Evolutionary conservation across 2,888 invertebrate genomes (phyloP).

Genomic region (Xanthia icteritia): DNA sequence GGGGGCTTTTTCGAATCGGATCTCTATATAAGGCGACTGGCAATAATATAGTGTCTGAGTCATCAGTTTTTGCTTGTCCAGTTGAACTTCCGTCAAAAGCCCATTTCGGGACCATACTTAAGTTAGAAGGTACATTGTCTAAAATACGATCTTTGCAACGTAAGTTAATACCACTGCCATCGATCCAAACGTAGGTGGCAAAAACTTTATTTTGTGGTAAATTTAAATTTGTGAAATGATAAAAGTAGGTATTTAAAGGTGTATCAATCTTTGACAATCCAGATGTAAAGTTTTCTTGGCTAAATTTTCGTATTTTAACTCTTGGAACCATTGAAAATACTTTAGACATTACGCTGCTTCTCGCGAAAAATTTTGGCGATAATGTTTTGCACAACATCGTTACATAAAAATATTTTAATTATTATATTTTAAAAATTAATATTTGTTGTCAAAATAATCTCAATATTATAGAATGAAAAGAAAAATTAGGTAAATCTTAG

Average conservation of each 20-base stretch:
- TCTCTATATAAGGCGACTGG: constrained; percentile 97
- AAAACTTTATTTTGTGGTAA: constrained; percentile 90
- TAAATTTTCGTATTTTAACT: constrained; percentile 40
- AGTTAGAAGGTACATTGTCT: constrained; percentile 89
- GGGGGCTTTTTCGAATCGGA: constrained; percentile 96
- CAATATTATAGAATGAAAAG: constrained; percentile 8
- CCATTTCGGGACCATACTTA: constrained; percentile 93
- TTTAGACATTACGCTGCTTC: constrained; percentile 10
- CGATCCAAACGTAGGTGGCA: constrained; percentile 95
- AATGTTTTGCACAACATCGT: constrained; percentile 45
- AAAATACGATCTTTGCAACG: constrained; percentile 93
- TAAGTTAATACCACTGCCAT: constrained; percentile 93
- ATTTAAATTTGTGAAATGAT: constrained; percentile 84
- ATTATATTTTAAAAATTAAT: constrained; percentile 17
- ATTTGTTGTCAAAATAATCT: not conserved
- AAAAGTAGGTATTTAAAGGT: constrained; percentile 74
- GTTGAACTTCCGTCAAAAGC: constrained; percentile 98
- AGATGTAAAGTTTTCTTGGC: constrained; percentile 68
- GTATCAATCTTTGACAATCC: constrained; percentile 68
- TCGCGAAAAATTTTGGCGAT: constrained; percentile 32
- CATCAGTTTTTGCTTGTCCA: constrained; percentile 94
- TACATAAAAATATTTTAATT: not conserved
- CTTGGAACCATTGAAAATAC: constrained; percentile 18
- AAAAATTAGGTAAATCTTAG: not conserved
- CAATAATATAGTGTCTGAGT: constrained; percentile 96